Percentiles rank a stretch among this genome's conserved stretches.
Evolutionary conservation across 2,888 invertebrate genomes (phyloP).

Genomic region (Ernsta delagoae): DNA sequence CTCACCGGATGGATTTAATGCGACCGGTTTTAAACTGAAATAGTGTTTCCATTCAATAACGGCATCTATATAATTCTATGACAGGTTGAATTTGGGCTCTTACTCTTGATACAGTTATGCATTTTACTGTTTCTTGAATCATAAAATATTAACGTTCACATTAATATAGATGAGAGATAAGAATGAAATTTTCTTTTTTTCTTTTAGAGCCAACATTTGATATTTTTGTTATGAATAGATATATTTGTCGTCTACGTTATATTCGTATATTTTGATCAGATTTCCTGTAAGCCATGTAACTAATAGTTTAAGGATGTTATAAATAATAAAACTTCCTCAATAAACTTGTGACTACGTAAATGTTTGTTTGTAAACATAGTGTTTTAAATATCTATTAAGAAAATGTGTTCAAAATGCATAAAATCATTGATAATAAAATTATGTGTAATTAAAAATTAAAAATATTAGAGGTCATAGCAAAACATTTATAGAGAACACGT

Average conservation of each 20-base stretch:
- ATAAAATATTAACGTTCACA: neutral
- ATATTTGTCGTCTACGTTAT: neutral
- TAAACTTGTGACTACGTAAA: neutral
- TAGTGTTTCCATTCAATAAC: constrained; percentile 35
- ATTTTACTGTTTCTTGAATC: neutral
- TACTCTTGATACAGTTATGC: constrained; percentile 25
- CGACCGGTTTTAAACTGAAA: constrained; percentile 39
- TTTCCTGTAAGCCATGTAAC: constrained; percentile 1
- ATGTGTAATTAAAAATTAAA: neutral
- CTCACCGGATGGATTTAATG: constrained; percentile 41
- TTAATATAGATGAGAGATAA: neutral
- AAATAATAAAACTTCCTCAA: neutral
- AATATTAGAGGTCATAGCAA: no score
- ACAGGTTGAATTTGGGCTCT: constrained; percentile 18
- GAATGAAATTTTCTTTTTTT: no score
- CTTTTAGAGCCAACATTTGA: neutral
- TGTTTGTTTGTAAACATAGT: neutral
- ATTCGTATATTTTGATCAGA: neutral
- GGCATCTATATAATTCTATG: constrained; percentile 31
- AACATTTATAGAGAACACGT: no score
- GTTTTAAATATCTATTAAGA: no score
- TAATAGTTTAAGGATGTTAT: constrained; percentile 12
- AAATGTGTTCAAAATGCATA: no score
- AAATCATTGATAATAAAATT: no score
- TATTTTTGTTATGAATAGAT: neutral